Percentiles rank a stretch among this genome's conserved stretches.
These are phyloP conservation scores for Notodonta dromedarius DNA, from an alignment of 2,888 invertebrate species.

Conservation along the genomic window DNA sequence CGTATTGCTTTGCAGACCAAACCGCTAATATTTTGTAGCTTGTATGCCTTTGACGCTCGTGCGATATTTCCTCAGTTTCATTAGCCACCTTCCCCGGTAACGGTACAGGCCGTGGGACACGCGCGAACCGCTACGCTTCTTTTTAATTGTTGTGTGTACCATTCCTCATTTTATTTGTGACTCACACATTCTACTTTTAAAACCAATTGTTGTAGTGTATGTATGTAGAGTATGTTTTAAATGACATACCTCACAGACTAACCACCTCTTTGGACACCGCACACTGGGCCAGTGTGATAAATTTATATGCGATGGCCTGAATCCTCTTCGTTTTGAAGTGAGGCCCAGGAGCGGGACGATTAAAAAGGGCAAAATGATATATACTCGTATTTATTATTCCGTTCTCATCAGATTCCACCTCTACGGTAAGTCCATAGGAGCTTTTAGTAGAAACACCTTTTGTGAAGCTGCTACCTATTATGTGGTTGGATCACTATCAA, in stretches of 20 bases:
- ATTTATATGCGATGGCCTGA: too few species aligned
- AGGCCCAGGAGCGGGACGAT: too few species aligned
- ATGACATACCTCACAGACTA: neutral
- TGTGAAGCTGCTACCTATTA: too few species aligned
- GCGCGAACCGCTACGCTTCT: slow-evolving; percentile 39
- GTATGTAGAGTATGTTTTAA: neutral
- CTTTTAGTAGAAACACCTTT: too few species aligned
- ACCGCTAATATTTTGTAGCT: slow-evolving; percentile 2
- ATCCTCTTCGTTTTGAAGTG: too few species aligned
- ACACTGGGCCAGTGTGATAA: too few species aligned
- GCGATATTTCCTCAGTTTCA: slow-evolving; percentile 50
- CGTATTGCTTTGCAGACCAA: too few species aligned
- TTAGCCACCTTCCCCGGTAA: slow-evolving; percentile 52
- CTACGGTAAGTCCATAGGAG: too few species aligned
- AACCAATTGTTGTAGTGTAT: neutral
- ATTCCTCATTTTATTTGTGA: slow-evolving; percentile 28
- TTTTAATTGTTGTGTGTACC: slow-evolving; percentile 45
- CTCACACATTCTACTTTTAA: slow-evolving; percentile 29
- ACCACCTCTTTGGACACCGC: too few species aligned
- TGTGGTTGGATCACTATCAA: neutral
- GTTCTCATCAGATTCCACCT: too few species aligned
- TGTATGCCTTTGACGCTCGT: slow-evolving; percentile 12
- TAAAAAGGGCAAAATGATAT: too few species aligned
- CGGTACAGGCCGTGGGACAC: slow-evolving; percentile 55
- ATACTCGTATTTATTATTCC: too few species aligned